Evolutionary conservation across 2,113 vertebrate species (phyloP), one percentile per base, ranked within the genome.

Genomic region (Percina caprodes): DNA sequence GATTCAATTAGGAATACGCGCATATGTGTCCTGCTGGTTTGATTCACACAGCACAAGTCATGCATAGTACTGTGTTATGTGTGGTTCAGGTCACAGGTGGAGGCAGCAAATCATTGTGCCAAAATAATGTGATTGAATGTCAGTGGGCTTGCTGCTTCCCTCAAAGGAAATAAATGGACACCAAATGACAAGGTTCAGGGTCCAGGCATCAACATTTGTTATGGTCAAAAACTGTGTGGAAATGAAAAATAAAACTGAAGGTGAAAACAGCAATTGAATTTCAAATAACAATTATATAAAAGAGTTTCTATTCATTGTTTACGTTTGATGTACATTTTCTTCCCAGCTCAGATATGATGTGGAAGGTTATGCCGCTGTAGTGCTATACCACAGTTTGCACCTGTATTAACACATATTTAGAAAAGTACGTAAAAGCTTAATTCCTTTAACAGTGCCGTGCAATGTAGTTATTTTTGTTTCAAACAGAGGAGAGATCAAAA

Each of bases 71-170:
- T 74, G 79, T 74, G 81, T 87, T 86, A 76, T 89, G 69, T 88
- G 87, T 68, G 81, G 79, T 90, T 85, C 86, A 90, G 87, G 88
- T 92, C 91, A 92, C 89, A 92, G 89, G 92, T 92, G 92, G 86
- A 91, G 48, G 85, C 83, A 77, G 83, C 18, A 21, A 90, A 89
- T 91, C 92, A 90, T 51, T 84, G 84, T 88, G 88, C 84, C 89
- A 94, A 92, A 92, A 93, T 93, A 92, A 94, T 92, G 91, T 85
- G 87, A 89, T 89, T 93, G 91, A 93, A 91, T 92, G 92, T 91
- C 93, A 92, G 88, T 83, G 83, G 74, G 83, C 86, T 87, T 78
- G 67, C 85, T 79, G 86, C 77, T 83, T 82, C 79, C 81, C 87
- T 89, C 80, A 74, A 82, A 91, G 89, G 68, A 88, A 91, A 91